A percentile compares a stretch with the other conserved stretches of the same genome.
phyloP scores from a whole-genome alignment of 2,888 invertebrate species.

The Nasonovia ribisnigri region DNA sequence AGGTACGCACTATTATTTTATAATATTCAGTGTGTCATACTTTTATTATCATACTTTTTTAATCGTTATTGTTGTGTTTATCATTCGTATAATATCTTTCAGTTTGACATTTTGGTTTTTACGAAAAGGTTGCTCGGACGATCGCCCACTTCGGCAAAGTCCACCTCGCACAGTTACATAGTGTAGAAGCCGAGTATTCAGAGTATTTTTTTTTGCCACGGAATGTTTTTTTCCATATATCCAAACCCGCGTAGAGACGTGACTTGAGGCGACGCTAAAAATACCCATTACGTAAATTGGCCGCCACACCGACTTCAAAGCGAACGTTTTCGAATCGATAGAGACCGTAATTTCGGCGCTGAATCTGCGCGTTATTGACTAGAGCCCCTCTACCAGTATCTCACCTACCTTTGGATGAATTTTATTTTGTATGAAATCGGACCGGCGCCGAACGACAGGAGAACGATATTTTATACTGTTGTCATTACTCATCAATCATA shows the following conservation, averaged over 20 bases:
- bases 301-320: neutral
- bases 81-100: neutral
- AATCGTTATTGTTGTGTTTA: neutral
- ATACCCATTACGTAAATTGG: conserved; percentile 14
- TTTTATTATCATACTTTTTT: neutral
- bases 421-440: neutral
- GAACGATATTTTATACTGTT: neutral
- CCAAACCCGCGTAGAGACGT: neutral
- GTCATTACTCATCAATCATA: neutral
- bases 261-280: neutral
- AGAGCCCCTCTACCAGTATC: neutral
- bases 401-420: neutral
- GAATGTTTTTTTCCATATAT: neutral
- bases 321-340: neutral
- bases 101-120: neutral
- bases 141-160: neutral
- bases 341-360: neutral
- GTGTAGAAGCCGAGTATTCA: neutral
- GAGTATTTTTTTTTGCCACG: neutral
- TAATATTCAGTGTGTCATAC: neutral
- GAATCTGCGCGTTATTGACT: conserved; percentile 17
- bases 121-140: neutral
- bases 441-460: neutral
- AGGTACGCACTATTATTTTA: neutral
- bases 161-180: neutral